Base-by-base conservation (phyloP, 2,797 vertebrate species). In the Myotis myotis region DNA sequence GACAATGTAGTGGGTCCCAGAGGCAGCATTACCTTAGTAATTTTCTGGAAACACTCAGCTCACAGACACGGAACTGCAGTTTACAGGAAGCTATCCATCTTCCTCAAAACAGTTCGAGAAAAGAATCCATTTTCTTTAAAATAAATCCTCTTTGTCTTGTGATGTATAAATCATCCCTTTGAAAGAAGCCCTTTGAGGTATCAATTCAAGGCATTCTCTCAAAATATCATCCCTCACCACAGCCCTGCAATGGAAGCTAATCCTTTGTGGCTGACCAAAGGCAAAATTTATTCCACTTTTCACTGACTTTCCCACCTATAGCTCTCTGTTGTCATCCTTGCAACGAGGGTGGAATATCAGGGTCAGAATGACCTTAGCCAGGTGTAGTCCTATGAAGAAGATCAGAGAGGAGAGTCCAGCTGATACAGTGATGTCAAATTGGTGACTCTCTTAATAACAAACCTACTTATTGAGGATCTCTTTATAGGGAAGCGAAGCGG, bases 131-230 rank as follows among this genome's bases (percentile, higher is more conserved):
- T 98, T 98, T 98, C 97, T 97, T 98, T 98, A 96, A 97, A 97
- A 97, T 97, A 98, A 98, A 96, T 97, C 97, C 96, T 97, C 89
- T 97, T 98, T 98, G 96, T 97, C 97, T 98, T 98, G 97, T 97
- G 97, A 97, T 97, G 90, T 98, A 98, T 98, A 98, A 98, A 98
- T 98, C 98, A 98, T 98, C 96, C 97, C 96, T 98, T 97, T 86
- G 70, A 97, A 98, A 97, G 95, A 97, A 98, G 78, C 53, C 95
- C 89, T 98, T 97, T 97, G 98, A 98, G 98, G 97, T 97, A 98
- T 97, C 98, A 98, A 80, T 98, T 98, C 94, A 96, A 97, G 96
- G 93, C 96, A 93, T 97, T 97, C 96, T 98, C 88, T 87, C 89
- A 96, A 96, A 98, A 95, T 96, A 98, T 92, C 84, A 87, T 96